phyloP scores from a whole-genome alignment of 2,888 invertebrate species.

The Chaetogeoica ovagalla region DNA sequence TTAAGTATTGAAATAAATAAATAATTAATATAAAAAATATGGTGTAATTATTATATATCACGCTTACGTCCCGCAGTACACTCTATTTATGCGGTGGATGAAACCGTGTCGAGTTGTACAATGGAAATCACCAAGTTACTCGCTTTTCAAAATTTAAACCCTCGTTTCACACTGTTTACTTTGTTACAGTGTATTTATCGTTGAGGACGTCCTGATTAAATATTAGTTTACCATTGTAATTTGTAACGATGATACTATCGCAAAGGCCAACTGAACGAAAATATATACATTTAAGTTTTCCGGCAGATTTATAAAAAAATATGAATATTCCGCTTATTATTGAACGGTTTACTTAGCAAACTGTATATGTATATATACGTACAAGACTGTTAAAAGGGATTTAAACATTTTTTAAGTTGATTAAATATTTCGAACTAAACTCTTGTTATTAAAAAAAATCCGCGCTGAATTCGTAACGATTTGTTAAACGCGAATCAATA shows the following conservation, averaged over 20 bases:
- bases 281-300: background rate
- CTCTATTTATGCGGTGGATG: background rate
- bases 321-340: background rate
- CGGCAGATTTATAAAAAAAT: constrained; percentile 4
- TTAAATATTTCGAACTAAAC: background rate
- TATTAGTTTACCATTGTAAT: constrained; percentile 43
- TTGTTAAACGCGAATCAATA: too few species aligned
- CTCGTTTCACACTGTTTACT: constrained; percentile 23
- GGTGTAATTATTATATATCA: background rate
- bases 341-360: background rate
- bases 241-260: background rate
- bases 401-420: background rate
- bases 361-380: background rate
- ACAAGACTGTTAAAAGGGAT: background rate
- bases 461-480: too few species aligned
- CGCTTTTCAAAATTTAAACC: background rate
- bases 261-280: constrained; percentile 9
- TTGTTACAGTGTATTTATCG: constrained; percentile 35
- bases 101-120: constrained; percentile 14
- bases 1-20: too few species aligned
- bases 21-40: too few species aligned
- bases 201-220: constrained; percentile 40
- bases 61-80: background rate
- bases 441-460: too few species aligned
- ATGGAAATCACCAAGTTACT: constrained; percentile 17